A percentile compares a stretch with the other conserved stretches of the same genome.
These are phyloP conservation scores for Elgonia sp. DNA, from an alignment of 2,888 invertebrate species.

Conservation along the genomic window DNA sequence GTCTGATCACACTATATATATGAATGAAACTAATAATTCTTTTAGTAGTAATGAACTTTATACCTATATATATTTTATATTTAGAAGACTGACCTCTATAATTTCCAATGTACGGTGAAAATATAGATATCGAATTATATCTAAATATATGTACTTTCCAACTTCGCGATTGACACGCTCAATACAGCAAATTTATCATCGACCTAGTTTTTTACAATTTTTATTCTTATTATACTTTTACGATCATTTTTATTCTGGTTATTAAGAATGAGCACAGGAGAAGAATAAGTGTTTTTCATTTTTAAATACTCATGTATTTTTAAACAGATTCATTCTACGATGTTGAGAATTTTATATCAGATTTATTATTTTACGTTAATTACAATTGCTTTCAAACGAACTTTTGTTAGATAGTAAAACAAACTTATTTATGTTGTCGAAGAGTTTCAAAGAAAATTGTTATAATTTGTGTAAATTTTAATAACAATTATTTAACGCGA, in stretches of 20 bases:
- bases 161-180: constrained; percentile 49
- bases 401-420: no score
- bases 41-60: constrained; percentile 54
- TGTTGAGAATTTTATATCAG: no score
- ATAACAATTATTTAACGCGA: no score
- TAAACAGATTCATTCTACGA: no score
- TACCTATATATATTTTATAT: constrained; percentile 37
- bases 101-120: constrained; percentile 16
- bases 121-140: constrained; percentile 39
- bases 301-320: neutral
- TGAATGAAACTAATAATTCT: constrained; percentile 53
- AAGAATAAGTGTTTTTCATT: neutral
- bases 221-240: constrained; percentile 32
- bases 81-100: constrained; percentile 38
- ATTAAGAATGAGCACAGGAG: no score
- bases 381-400: no score
- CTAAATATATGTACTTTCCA: constrained; percentile 38
- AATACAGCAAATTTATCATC: constrained; percentile 50
- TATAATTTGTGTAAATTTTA: no score
- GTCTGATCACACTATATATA: constrained; percentile 27
- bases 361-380: no score
- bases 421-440: no score
- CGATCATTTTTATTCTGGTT: constrained; percentile 12
- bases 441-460: no score
- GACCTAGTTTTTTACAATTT: constrained; percentile 53